Percentiles rank a stretch among this genome's conserved stretches.
These are phyloP conservation scores for Cecidostiba fungosa DNA, from an alignment of 2,888 invertebrate genomes.

Conservation along the genomic window DNA sequence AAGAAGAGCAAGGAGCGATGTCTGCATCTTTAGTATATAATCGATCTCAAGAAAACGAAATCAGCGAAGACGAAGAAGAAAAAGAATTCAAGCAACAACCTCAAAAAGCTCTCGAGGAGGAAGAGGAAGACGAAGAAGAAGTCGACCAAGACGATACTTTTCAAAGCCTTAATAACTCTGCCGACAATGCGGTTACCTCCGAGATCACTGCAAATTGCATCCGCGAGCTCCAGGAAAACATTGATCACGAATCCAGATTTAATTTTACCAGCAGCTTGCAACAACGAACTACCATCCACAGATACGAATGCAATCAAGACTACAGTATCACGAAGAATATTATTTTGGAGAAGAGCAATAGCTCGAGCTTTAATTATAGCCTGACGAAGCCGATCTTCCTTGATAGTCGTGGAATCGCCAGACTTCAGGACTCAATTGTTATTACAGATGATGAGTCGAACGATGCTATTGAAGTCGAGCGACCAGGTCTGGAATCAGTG, in stretches of 20 bases:
- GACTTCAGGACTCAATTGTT: slow-evolving; percentile 52
- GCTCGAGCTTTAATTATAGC: slow-evolving; percentile 19
- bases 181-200: slow-evolving; percentile 44
- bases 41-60: slow-evolving; percentile 46
- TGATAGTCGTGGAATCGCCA: slow-evolving; percentile 40
- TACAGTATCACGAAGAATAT: slow-evolving; percentile 35
- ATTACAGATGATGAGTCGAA: slow-evolving; percentile 72
- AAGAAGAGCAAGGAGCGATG: background rate
- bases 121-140: slow-evolving; percentile 42
- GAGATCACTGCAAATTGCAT: slow-evolving; percentile 21
- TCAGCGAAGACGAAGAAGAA: slow-evolving; percentile 55
- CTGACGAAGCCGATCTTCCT: slow-evolving; percentile 57
- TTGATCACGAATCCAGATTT: background rate
- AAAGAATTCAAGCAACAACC: background rate
- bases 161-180: slow-evolving; percentile 65
- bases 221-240: slow-evolving; percentile 10
- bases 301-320: background rate
- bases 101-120: background rate
- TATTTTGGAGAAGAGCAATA: background rate
- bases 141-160: slow-evolving; percentile 61
- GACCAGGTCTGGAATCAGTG: background rate
- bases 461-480: slow-evolving; percentile 4
- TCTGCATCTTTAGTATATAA: background rate
- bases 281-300: background rate
- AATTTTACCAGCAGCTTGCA: background rate